Evolutionary conservation across 2,888 invertebrate species (phyloP).

Genomic region (Lithophane semibrunnea): DNA sequence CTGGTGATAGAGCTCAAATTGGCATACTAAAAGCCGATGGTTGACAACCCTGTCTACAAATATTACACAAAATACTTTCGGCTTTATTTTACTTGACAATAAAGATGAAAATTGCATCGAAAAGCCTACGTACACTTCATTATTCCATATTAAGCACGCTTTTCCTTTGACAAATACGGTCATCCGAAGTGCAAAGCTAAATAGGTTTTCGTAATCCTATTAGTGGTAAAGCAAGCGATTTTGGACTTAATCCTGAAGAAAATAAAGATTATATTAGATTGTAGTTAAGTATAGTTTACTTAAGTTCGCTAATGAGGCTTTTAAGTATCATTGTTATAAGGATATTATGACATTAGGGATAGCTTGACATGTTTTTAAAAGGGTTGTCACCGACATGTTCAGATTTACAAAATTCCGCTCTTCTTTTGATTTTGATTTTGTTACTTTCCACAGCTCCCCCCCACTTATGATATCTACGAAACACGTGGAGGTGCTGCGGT

Average conservation of each 20-base stretch:
- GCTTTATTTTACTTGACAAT: not conserved
- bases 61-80: conserved; percentile 3
- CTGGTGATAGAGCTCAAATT: conserved; percentile 4
- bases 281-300: conserved; percentile 17
- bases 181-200: conserved; percentile 25
- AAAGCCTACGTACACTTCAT: not conserved
- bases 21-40: not conserved
- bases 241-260: rapidly evolving
- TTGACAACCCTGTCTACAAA: not conserved
- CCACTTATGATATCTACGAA: too few species aligned
- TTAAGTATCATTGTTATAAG: conserved; percentile 44
- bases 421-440: not conserved
- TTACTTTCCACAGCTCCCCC: not conserved
- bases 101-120: conserved; percentile 34
- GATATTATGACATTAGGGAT: conserved; percentile 36
- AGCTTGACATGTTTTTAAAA: conserved; percentile 5
- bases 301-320: conserved; percentile 28
- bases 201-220: conserved; percentile 31
- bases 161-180: conserved; percentile 33
- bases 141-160: conserved; percentile 2
- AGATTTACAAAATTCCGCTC: conserved; percentile 10
- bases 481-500: not conserved
- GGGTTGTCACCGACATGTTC: not conserved
- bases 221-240: conserved; percentile 3
- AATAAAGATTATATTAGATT: conserved; percentile 13